Evolutionary conservation across 2,888 invertebrate species (phyloP).

Genomic region (Lycia hirtaria): DNA sequence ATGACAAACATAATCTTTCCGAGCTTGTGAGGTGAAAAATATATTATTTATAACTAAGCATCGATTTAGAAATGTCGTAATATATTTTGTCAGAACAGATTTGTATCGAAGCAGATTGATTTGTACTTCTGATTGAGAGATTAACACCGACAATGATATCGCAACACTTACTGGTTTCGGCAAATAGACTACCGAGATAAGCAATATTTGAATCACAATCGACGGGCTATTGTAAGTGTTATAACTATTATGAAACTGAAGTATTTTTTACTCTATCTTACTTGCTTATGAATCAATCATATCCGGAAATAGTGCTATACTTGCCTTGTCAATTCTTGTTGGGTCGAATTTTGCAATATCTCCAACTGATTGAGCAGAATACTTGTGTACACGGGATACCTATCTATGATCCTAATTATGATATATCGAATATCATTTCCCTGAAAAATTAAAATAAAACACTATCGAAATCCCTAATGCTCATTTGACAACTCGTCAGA

Average conservation of each 20-base stretch:
- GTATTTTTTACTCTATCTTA: neutral
- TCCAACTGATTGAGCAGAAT: too few relatives aligned
- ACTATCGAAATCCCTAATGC: too few relatives aligned
- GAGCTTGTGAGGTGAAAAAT: too few relatives aligned
- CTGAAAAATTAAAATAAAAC: too few relatives aligned
- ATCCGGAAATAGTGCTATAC: too few relatives aligned
- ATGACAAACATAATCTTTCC: too few relatives aligned
- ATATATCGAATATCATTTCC: too few relatives aligned
- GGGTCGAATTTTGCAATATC: too few relatives aligned
- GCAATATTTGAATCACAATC: conserved; percentile 12
- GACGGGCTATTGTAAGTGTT: neutral
- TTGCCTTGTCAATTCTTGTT: too few relatives aligned
- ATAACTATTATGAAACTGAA: neutral
- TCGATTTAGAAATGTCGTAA: conserved; percentile 10
- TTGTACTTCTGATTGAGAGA: conserved; percentile 14
- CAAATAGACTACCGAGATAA: conserved; percentile 13
- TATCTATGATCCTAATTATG: too few relatives aligned
- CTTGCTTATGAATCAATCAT: neutral
- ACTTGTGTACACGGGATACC: too few relatives aligned
- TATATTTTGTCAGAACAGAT: conserved; percentile 9
- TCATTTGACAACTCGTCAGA: too few relatives aligned
- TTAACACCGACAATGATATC: conserved; percentile 11
- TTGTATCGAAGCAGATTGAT: conserved; percentile 5
- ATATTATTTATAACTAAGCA: neutral
- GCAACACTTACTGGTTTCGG: conserved; percentile 9